phyloP scores from a whole-genome alignment of 2,888 invertebrate genomes.

The Bedellia somnulentella region DNA sequence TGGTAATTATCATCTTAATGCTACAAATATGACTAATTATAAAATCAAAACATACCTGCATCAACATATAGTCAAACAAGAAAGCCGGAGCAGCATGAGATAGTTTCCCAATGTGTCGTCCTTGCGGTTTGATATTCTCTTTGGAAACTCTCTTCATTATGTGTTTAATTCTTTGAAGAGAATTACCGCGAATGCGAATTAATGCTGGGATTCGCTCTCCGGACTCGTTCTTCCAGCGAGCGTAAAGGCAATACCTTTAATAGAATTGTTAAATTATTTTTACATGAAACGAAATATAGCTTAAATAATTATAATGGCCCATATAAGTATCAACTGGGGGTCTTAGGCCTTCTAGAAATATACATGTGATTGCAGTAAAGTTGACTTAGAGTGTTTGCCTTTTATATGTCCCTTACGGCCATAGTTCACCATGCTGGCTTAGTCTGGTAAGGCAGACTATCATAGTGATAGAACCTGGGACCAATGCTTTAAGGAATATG shows the following conservation, averaged over 20 bases:
- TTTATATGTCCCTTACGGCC: too few species aligned
- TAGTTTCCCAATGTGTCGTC: conserved; percentile 93
- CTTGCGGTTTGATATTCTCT: conserved; percentile 96
- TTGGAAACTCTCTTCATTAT: conserved; percentile 97
- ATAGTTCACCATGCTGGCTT: too few species aligned
- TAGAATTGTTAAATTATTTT: not conserved
- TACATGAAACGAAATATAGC: not conserved
- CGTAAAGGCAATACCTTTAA: conserved; percentile 81
- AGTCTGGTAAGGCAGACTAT: too few species aligned
- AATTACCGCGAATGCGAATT: conserved; percentile 81
- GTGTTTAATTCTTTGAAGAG: conserved; percentile 89
- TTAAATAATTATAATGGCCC: not conserved
- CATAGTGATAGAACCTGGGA: too few species aligned
- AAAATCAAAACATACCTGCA: conserved; percentile 24
- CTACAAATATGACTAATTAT: too few species aligned
- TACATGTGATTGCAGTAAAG: too few species aligned
- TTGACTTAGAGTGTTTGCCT: too few species aligned
- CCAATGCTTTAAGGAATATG: too few species aligned
- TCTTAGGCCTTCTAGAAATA: too few species aligned
- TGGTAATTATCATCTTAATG: too few species aligned
- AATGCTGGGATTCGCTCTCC: conserved; percentile 77
- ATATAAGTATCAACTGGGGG: too few species aligned
- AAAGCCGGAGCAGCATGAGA: conserved; percentile 95
- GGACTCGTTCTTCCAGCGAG: conserved; percentile 92
- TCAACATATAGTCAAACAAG: conserved; percentile 90